Base-by-base conservation (phyloP, 2,888 invertebrate genomes). In the Nomada fucata region DNA sequence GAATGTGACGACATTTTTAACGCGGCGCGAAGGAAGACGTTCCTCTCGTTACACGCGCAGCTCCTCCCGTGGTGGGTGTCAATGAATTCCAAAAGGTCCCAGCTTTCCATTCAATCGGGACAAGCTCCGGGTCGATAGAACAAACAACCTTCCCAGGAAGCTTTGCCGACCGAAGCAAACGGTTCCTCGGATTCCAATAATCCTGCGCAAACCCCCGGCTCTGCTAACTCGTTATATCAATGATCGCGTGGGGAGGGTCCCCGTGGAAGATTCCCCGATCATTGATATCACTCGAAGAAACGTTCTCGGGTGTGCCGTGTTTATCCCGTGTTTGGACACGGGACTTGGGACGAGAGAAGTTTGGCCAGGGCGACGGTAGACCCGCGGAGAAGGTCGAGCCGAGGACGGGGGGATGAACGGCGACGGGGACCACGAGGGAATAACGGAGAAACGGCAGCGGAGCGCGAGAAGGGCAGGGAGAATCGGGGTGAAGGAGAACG, bases 261-360 rank as follows among this genome's bases (percentile, higher is more conserved):
- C 72, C 29, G 36, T 44, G 78, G 77, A 76, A 64, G 86, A 79
- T 72, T 76, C 74, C 79, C 73, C 75, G 87, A 88, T 88, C 85
- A 88, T 87, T 85, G 88, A 81, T 87, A 87, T 79, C 79, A 70
- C 65, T 82, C 63, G 77, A 86, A 88, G 86, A 80, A 87, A 86
- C 74, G 79, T 65, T 20, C 69, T 13, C 29, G 85, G 87, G 83
- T 89, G 85, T 89, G 84, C 88, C 84, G 52, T 71, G 79, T 69
- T 75, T 26, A 65, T 52, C 80, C 81, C 84, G 47, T 75, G 82
- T 83, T 84, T 76, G 79, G 79, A 80, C 84, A 70, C 65, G 70
- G 26, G 70, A 61, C 9, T n/a, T n/a, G 74, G 74, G 60, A 42
- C 76, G 63, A 15, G 29, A 59, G 20, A 77, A 65, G 77, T 78